Percentiles rank a stretch among this genome's conserved stretches.
These are phyloP conservation scores for Apaloderma vittatum DNA, from an alignment of 2,113 vertebrate genomes.

Conservation along the genomic window DNA sequence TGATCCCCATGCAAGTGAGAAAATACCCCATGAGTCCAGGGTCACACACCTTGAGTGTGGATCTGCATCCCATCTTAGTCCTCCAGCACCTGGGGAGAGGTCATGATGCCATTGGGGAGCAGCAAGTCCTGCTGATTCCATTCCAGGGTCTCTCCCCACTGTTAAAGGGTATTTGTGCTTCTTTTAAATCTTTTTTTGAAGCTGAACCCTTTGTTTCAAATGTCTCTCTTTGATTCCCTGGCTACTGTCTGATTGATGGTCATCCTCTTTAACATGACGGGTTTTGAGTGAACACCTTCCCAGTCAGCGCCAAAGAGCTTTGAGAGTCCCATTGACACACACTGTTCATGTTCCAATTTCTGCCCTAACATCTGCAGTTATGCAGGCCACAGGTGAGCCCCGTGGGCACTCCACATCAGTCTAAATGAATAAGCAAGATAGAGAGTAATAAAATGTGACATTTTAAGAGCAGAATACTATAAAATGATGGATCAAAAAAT, in stretches of 20 bases:
- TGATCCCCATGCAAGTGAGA: accelerated
- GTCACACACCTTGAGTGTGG: accelerated
- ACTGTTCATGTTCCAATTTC: not conserved
- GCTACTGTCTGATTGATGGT: not conserved
- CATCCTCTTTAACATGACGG: not conserved
- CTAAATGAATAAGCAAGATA: not conserved
- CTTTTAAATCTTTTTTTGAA: not conserved
- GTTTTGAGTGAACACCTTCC: not conserved
- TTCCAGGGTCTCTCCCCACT: not conserved
- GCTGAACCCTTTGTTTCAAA: not conserved
- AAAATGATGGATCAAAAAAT: not conserved
- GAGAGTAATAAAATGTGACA: constrained; percentile 1
- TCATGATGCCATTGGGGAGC: accelerated
- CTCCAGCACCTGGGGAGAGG: not conserved
- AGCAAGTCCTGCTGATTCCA: not conserved
- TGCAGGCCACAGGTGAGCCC: not conserved
- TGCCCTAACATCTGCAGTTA: constrained; percentile 12
- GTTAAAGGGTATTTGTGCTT: not conserved
- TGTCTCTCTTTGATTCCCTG: not conserved
- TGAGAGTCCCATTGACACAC: not conserved
- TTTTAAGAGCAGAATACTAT: constrained; percentile 24
- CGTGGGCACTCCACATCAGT: not conserved
- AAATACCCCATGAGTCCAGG: not conserved
- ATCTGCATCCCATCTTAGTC: not conserved
- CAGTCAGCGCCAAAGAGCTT: not conserved